Percentiles rank a stretch among this genome's conserved stretches.
These are phyloP conservation scores for Heliocidaris tuberculata DNA, from an alignment of 35 echinoderm and acorn worm genomes.

Conservation along the genomic window DNA sequence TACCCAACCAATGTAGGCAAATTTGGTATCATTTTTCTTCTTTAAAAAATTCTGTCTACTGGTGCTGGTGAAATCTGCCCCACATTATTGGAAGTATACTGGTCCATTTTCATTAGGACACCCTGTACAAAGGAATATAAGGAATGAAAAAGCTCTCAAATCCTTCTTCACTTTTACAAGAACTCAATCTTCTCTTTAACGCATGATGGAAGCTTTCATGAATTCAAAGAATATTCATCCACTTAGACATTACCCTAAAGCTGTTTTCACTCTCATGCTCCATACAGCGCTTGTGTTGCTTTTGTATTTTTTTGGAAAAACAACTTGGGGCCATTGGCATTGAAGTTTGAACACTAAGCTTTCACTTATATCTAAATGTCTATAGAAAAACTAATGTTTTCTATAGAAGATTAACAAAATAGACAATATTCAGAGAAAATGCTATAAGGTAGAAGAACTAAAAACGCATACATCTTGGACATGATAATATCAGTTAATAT, in stretches of 20 bases:
- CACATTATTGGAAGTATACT: too few species aligned
- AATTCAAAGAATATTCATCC: conserved; percentile 12
- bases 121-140: too few species aligned
- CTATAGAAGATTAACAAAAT: background rate
- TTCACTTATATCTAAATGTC: background rate
- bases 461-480: background rate
- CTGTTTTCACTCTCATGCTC: background rate
- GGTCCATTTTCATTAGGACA: too few species aligned
- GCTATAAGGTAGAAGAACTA: background rate
- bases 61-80: too few species aligned
- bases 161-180: too few species aligned
- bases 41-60: too few species aligned
- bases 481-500: too few species aligned
- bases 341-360: background rate
- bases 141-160: too few species aligned
- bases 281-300: background rate
- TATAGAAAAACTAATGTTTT: background rate
- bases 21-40: too few species aligned
- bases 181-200: too few species aligned
- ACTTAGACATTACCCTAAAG: background rate
- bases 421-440: background rate
- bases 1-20: too few species aligned
- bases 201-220: background rate
- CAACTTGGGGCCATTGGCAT: background rate
- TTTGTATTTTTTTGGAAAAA: background rate